These are phyloP conservation scores for Picus viridis DNA, from an alignment of 2,797 vertebrate species.

Conservation along the genomic window DNA sequence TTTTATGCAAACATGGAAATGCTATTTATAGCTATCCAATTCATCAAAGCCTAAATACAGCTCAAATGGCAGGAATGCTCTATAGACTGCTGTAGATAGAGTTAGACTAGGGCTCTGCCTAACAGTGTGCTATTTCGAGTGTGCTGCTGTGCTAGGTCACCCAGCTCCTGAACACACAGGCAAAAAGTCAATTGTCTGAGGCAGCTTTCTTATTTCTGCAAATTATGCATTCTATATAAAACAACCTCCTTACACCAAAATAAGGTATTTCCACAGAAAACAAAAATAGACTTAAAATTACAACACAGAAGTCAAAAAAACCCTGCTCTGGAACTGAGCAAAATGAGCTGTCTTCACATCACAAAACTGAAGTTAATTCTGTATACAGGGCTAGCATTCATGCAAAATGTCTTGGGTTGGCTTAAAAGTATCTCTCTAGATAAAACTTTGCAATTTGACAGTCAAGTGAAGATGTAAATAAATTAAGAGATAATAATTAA, in stretches of 20 bases:
- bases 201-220: neutral
- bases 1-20: no score
- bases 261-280: neutral
- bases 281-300: constrained; percentile 22
- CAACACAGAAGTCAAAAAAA: neutral
- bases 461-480: neutral
- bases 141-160: neutral
- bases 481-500: neutral
- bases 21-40: neutral
- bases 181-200: neutral
- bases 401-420: neutral
- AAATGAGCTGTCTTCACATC: neutral
- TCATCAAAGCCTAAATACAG: neutral
- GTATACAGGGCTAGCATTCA: neutral
- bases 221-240: neutral
- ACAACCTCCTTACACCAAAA: neutral
- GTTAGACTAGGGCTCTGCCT: neutral
- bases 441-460: neutral
- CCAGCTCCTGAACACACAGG: neutral
- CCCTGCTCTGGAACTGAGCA: neutral
- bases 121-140: neutral
- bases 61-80: neutral
- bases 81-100: neutral
- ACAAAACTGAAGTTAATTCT: neutral
- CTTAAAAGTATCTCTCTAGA: neutral